Percentiles rank a stretch among this genome's conserved stretches.
These are phyloP conservation scores for Borostomias antarcticus DNA, from an alignment of 2,797 vertebrate species.

Conservation along the genomic window DNA sequence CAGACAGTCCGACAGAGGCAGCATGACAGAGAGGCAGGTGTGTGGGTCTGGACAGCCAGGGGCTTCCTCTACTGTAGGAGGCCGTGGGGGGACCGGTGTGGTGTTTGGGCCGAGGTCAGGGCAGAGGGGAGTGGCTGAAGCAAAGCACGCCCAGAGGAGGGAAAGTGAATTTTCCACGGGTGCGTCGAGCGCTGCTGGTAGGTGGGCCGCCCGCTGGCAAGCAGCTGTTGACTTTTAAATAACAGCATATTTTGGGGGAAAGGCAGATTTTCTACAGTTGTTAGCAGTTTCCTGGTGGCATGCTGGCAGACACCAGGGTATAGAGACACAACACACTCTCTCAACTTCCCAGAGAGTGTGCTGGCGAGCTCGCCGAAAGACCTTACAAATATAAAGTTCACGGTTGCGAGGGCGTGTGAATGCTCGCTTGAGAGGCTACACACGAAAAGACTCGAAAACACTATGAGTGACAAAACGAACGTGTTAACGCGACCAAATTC, in stretches of 20 bases:
- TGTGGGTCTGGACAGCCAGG: slow-evolving; percentile 8
- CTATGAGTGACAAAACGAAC: too few species aligned
- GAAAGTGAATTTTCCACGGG: slow-evolving; percentile 54
- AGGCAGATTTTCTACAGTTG: slow-evolving; percentile 62
- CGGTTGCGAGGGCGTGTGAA: slow-evolving; percentile 56
- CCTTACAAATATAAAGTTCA: too few species aligned
- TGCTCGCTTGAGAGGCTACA: too few species aligned
- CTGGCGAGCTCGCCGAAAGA: too few species aligned
- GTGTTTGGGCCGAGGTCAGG: slow-evolving; percentile 24
- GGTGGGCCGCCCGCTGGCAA: slow-evolving; percentile 35
- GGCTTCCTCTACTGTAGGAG: too few species aligned
- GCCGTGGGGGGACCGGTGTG: slow-evolving; percentile 31
- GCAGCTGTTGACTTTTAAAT: slow-evolving; percentile 66
- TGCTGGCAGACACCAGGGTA: slow-evolving; percentile 49
- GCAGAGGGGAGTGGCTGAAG: slow-evolving; percentile 27
- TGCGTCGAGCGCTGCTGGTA: slow-evolving; percentile 8
- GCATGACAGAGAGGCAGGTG: slow-evolving; percentile 14
- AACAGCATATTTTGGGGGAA: too few species aligned
- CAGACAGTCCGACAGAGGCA: slow-evolving; percentile 12
- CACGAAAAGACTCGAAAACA: too few species aligned
- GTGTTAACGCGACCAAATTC: too few species aligned
- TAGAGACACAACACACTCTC: not conserved
- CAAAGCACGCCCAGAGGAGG: too few species aligned
- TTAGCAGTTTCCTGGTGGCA: slow-evolving; percentile 60
- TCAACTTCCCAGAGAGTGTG: not conserved